These are phyloP conservation scores for Carapus acus DNA, from an alignment of 2,797 vertebrate species.

Conservation along the genomic window DNA sequence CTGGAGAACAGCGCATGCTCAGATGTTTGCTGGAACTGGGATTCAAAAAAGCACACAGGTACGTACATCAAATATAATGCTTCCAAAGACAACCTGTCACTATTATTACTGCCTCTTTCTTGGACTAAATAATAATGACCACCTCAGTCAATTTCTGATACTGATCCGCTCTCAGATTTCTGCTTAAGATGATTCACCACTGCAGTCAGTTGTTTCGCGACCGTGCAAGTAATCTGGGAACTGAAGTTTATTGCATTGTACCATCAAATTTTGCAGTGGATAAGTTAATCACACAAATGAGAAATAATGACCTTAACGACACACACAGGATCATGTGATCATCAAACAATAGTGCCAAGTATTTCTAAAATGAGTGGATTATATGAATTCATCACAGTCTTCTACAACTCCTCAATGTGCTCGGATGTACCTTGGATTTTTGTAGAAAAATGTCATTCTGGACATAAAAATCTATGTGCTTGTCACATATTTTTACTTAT, in stretches of 20 bases:
- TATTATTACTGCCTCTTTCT: no score
- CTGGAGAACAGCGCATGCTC: conserved; percentile 97
- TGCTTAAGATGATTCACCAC: conserved; percentile 3
- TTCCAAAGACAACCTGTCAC: no score
- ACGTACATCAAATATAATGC: no score
- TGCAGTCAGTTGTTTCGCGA: conserved; percentile 10
- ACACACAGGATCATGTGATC: conserved; percentile 4
- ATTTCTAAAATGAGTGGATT: conserved; percentile 10
- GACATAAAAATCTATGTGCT: no score
- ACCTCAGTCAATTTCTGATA: not conserved
- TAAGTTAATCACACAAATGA: conserved; percentile 18
- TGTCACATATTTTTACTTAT: no score
- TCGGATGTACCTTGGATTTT: conserved; percentile 7
- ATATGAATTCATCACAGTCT: not conserved
- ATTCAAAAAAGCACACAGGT: not conserved
- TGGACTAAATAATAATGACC: conserved; percentile 3
- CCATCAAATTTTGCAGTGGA: conserved; percentile 3
- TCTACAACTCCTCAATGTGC: conserved; percentile 5
- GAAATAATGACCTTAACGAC: conserved; percentile 9
- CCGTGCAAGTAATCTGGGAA: conserved; percentile 2
- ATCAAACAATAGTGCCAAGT: conserved; percentile 10
- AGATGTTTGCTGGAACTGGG: conserved; percentile 93
- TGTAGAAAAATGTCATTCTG: no score
- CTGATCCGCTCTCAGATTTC: not conserved
- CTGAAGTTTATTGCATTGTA: not conserved